Evolutionary conservation across 2,888 invertebrate genomes (phyloP).

Genomic region (Ashinkailepas kermadecensis): DNA sequence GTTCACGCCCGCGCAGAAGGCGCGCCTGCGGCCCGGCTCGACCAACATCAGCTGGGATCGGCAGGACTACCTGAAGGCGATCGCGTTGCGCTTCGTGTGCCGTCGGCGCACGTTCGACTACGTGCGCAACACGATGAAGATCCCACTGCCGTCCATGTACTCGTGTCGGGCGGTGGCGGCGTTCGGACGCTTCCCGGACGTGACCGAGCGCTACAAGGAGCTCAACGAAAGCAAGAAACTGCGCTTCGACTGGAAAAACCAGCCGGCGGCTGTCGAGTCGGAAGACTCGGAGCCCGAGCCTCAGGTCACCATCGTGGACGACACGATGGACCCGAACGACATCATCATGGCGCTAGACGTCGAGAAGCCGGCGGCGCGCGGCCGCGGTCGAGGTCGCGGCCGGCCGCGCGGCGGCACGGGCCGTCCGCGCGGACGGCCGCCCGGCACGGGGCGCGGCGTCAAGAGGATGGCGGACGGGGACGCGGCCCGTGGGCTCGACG

Average conservation of each 20-base stretch:
- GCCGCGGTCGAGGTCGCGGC: background rate
- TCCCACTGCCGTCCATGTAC: conserved; percentile 12
- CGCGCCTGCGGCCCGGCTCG: background rate
- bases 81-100: background rate
- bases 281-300: background rate
- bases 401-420: background rate
- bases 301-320: background rate
- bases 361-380: background rate
- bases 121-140: background rate
- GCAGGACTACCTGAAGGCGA: background rate
- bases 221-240: background rate
- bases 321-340: no score
- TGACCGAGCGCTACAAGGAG: background rate
- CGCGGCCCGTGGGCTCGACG: background rate
- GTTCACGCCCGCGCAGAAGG: conserved; percentile 15
- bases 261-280: background rate
- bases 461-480: no score
- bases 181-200: conserved; percentile 1
- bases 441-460: no score
- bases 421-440: no score
- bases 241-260: background rate
- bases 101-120: background rate
- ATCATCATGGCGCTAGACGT: background rate
- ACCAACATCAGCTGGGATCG: background rate
- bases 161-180: background rate